Evolutionary conservation across 2,888 invertebrate species (phyloP).

Genomic region (Euphydryas editha): DNA sequence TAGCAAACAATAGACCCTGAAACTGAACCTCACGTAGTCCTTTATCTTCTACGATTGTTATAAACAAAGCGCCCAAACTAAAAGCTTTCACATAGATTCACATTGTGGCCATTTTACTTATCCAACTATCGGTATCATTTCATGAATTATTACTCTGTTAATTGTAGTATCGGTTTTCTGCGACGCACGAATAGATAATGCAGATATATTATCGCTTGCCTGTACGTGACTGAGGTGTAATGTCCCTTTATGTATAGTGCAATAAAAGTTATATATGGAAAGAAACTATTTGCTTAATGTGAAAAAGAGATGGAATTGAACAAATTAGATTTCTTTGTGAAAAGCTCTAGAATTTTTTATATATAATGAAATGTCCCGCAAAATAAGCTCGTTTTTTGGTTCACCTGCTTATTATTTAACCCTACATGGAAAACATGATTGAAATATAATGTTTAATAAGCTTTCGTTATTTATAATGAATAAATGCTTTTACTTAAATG

Average conservation of each 20-base stretch:
- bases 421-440: no score
- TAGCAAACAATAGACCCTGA: constrained; percentile 69
- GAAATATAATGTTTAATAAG: no score
- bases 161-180: constrained; percentile 42
- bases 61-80: constrained; percentile 64
- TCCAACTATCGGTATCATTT: constrained; percentile 36
- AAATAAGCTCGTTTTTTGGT: neutral
- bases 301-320: constrained; percentile 12
- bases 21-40: constrained; percentile 66
- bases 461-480: no score
- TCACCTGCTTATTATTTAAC: neutral
- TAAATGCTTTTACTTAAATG: no score
- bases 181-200: constrained; percentile 40
- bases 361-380: no score
- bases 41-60: constrained; percentile 71
- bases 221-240: constrained; percentile 32
- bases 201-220: constrained; percentile 36
- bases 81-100: constrained; percentile 60
- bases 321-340: constrained; percentile 23
- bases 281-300: constrained; percentile 23
- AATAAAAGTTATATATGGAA: constrained; percentile 31
- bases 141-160: constrained; percentile 42
- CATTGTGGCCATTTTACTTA: constrained; percentile 27
- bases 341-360: constrained; percentile 2
- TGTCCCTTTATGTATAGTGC: constrained; percentile 34